Evolutionary conservation across 2,888 invertebrate species (phyloP), one percentile per base, ranked within the genome.

Genomic region (Monoplex corrugatus): DNA sequence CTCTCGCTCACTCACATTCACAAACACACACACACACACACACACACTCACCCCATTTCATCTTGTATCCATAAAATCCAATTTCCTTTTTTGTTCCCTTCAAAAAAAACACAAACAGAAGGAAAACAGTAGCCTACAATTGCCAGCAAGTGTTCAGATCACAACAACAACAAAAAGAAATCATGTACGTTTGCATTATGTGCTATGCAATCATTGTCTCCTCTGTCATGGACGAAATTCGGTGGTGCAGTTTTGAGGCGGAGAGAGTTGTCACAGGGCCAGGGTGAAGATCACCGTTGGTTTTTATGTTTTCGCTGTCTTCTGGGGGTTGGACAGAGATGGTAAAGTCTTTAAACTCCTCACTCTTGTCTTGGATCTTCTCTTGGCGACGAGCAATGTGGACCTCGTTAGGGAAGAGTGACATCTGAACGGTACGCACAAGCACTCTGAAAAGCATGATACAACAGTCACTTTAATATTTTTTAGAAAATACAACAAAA

Each of bases 361-460:
- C 86, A 3, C 35, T 38, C 57, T 68, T 75, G 43, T 57, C 87
- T 72, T 57, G 87, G 19, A 82, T 86, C 87, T 94, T 94, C 91
- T 94, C 94, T 78, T 88, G 87, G 50, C 91, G 91, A 68, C 93
- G 93, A 23, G 93, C 93, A 80, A 90, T 86, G 86, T 93, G 92
- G 32, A 94, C 92, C 80, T 92, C 93, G 86, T 93, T 92, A 0
- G 95, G 94, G 89, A 92, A 93, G n/a, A 94, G 89, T 19, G 93
- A 93, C 87, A 92, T 91, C 87, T 94, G 93, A 44, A 94, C 16
- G 19, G 92, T 91, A 85, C 94, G 88, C 32, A 93, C 90, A 10
- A 93, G 89, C 68, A 95, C 90, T 87, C 95, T 95, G 92, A 23
- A 92, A 89, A 75, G 57, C 16, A 23, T 23, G 43, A 83, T 63